Evolutionary conservation across 2,797 vertebrate species (phyloP).

Genomic region (Sphaeramia orbicularis): DNA sequence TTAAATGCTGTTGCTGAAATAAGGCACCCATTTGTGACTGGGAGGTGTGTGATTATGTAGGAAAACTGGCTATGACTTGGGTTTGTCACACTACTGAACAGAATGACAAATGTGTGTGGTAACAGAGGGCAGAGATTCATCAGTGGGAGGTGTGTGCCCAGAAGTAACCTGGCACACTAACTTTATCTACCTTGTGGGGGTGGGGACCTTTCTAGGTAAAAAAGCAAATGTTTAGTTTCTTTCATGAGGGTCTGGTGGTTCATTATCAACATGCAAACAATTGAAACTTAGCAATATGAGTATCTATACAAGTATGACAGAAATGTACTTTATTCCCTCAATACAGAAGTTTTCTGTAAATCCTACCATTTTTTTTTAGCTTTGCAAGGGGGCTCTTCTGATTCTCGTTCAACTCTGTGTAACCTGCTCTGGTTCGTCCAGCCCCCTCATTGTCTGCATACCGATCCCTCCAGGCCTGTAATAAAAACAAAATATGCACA

Average conservation of each 20-base stretch:
- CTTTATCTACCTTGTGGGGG: neutral
- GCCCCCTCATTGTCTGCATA: constrained; percentile 82
- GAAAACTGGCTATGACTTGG: constrained; percentile 1
- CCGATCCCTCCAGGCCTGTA: constrained; percentile 90
- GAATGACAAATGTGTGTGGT: neutral
- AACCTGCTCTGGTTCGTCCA: constrained; percentile 81
- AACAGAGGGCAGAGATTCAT: neutral
- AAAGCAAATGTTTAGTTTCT: constrained; percentile 5
- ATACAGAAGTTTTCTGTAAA: constrained; percentile 3
- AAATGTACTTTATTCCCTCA: neutral
- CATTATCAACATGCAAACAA: neutral
- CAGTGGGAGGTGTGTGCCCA: neutral
- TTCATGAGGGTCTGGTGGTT: neutral
- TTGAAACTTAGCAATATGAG: too few relatives aligned
- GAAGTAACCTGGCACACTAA: constrained; percentile 1
- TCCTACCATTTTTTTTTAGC: constrained; percentile 80
- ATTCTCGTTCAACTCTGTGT: constrained; percentile 87
- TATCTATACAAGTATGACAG: neutral
- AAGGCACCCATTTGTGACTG: too few relatives aligned
- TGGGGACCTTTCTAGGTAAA: neutral
- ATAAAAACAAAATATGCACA: constrained; percentile 34
- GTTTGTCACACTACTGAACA: neutral
- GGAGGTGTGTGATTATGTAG: neutral
- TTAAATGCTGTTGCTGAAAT: too few relatives aligned
- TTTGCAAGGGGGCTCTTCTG: constrained; percentile 74